Evolutionary conservation across 1,140 invertebrate genomes (phyloP).

Genomic region (Drosophila bocki): DNA sequence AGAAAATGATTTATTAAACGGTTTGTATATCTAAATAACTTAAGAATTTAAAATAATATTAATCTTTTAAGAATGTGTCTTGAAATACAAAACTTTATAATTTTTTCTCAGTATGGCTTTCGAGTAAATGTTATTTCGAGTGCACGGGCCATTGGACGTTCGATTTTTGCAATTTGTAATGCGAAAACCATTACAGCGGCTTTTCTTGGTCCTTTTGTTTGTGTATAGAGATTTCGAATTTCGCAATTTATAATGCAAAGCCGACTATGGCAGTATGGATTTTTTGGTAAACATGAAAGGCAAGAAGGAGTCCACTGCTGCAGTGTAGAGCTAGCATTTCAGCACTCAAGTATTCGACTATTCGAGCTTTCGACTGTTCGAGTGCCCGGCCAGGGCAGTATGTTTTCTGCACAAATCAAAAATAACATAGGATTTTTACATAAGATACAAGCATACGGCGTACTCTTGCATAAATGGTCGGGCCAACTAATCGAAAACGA

Average conservation of each 20-base stretch:
- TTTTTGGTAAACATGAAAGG: slow-evolving; percentile 15
- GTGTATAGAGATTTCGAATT: slow-evolving; percentile 37
- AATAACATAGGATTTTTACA: slow-evolving; percentile 43
- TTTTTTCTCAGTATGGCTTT: slow-evolving; percentile 1
- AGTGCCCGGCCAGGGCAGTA: not conserved
- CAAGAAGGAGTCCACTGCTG: slow-evolving; percentile 8
- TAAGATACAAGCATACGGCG: slow-evolving; percentile 24
- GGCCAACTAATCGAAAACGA: slow-evolving; percentile 60
- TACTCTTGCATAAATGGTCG: slow-evolving; percentile 54
- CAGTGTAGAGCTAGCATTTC: slow-evolving; percentile 1
- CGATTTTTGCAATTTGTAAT: slow-evolving; percentile 60
- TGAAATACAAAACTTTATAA: not conserved
- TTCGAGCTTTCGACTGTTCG: not conserved
- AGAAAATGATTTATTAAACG: no score
- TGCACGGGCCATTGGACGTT: slow-evolving; percentile 26
- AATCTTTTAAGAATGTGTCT: not conserved
- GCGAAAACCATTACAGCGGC: slow-evolving; percentile 42
- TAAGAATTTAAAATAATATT: no score
- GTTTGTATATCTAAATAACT: no score
- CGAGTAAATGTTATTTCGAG: slow-evolving; percentile 1
- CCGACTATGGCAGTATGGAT: not conserved
- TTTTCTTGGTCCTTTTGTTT: slow-evolving; percentile 21
- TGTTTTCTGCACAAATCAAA: slow-evolving; percentile 66
- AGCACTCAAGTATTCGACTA: not conserved
- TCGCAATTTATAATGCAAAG: slow-evolving; percentile 47